phyloP scores from a whole-genome alignment of 1,140 invertebrate species.

The Macrocentrus cingulum region DNA sequence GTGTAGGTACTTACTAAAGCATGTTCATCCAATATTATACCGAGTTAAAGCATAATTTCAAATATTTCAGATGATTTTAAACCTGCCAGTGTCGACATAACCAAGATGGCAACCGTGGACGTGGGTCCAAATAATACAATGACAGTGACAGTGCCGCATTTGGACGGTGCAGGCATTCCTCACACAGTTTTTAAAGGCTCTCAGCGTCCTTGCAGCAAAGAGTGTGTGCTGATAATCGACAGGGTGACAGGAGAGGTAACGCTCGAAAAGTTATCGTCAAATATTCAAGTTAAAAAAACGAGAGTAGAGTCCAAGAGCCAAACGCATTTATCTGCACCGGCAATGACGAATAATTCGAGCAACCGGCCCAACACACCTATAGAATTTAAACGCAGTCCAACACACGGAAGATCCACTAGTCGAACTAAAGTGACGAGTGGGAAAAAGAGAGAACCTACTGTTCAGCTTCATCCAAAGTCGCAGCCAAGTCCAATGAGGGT shows the following conservation, averaged over 20 bases:
- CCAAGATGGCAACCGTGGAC: conserved; percentile 85
- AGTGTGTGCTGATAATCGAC: conserved; percentile 95
- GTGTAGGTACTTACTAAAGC: conserved; percentile 67
- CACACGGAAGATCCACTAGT: conserved; percentile 65
- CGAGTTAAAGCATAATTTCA: neutral
- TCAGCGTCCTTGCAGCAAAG: conserved; percentile 85
- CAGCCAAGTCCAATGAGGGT: conserved; percentile 59
- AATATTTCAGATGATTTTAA: conserved; percentile 89
- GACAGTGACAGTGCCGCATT: conserved; percentile 91
- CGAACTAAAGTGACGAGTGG: conserved; percentile 67
- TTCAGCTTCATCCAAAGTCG: conserved; percentile 52
- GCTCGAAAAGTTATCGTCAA: conserved; percentile 85
- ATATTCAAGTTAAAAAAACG: conserved; percentile 94
- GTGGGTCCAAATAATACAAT: conserved; percentile 85
- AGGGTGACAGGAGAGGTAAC: conserved; percentile 88
- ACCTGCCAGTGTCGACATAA: conserved; percentile 91
- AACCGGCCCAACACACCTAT: conserved; percentile 56
- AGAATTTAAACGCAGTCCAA: conserved; percentile 50
- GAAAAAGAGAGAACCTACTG: conserved; percentile 57
- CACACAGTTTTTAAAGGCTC: conserved; percentile 94
- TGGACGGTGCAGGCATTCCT: conserved; percentile 83
- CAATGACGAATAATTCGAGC: neutral
- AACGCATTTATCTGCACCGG: conserved; percentile 8
- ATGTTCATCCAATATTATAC: conserved; percentile 5
- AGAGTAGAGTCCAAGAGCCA: conserved; percentile 49